Conservation (phyloP, 1,140 invertebrate species). For the Heliconius hewitsoni region DNA sequence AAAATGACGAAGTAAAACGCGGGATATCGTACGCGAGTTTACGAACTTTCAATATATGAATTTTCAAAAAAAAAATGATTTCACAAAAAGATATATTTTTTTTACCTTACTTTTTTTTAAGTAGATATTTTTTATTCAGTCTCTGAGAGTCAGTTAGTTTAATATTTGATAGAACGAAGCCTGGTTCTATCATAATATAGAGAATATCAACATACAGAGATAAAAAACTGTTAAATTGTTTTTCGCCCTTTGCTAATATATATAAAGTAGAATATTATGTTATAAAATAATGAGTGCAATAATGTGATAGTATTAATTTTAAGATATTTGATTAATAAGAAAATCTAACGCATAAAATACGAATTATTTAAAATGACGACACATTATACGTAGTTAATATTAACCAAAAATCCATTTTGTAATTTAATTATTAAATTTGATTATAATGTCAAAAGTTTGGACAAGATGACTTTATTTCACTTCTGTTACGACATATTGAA, state of each 20-base stretch:
- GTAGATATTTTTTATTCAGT: too few relatives aligned
- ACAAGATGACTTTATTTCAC: neutral
- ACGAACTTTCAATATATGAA: too few relatives aligned
- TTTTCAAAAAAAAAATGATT: too few relatives aligned
- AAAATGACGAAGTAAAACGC: too few relatives aligned
- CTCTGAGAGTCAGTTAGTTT: too few relatives aligned
- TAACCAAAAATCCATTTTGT: neutral
- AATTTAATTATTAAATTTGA: neutral
- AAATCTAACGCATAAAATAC: neutral
- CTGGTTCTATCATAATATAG: too few relatives aligned
- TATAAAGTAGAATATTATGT: neutral
- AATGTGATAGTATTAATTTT: neutral
- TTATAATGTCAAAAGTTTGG: conserved; percentile 4
- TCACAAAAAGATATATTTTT: too few relatives aligned
- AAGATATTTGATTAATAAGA: neutral
- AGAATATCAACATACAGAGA: too few relatives aligned
- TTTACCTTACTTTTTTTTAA: too few relatives aligned
- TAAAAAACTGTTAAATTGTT: neutral
- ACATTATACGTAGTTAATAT: neutral
- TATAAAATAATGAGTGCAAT: neutral
- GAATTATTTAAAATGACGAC: neutral
- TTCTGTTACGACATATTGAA: conserved; percentile 2
- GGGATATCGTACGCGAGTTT: too few relatives aligned
- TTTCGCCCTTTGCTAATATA: neutral
- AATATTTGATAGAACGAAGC: too few relatives aligned